These are phyloP conservation scores for Connochaetes taurinus DNA, from an alignment of 2,113 vertebrate genomes.

Conservation along the genomic window DNA sequence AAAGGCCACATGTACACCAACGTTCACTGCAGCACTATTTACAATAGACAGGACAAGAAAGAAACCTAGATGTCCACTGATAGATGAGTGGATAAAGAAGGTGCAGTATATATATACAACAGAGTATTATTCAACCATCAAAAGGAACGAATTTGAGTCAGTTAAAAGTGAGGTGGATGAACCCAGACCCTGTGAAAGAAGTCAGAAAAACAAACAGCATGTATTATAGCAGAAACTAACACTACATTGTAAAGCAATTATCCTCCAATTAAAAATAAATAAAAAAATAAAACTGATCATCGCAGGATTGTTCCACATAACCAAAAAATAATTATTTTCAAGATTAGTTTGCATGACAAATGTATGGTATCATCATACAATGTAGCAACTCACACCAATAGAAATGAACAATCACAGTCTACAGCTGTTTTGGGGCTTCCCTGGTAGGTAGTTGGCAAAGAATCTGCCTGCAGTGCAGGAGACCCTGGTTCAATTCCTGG, in stretches of 20 bases:
- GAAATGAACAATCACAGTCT: background rate
- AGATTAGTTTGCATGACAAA: background rate
- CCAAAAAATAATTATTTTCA: background rate
- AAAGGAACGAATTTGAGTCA: background rate
- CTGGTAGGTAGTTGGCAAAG: background rate
- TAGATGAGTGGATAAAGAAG: background rate
- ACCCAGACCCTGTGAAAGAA: background rate
- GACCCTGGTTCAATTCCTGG: background rate
- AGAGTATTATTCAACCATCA: background rate
- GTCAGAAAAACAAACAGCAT: background rate
- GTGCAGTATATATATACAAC: background rate
- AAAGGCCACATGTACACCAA: background rate
- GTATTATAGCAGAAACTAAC: background rate
- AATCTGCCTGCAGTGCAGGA: background rate
- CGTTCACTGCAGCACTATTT: background rate
- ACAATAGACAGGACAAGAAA: background rate
- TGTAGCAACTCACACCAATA: background rate
- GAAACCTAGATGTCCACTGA: background rate
- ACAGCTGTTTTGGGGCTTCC: background rate
- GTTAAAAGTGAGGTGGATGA: background rate
- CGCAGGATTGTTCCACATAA: background rate
- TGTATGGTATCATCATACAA: background rate
- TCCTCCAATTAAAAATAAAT: background rate
- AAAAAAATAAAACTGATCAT: background rate
- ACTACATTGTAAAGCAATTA: background rate